Base-by-base conservation (phyloP, 2,797 vertebrate genomes). In the Lepilemur ruficaudatus region DNA sequence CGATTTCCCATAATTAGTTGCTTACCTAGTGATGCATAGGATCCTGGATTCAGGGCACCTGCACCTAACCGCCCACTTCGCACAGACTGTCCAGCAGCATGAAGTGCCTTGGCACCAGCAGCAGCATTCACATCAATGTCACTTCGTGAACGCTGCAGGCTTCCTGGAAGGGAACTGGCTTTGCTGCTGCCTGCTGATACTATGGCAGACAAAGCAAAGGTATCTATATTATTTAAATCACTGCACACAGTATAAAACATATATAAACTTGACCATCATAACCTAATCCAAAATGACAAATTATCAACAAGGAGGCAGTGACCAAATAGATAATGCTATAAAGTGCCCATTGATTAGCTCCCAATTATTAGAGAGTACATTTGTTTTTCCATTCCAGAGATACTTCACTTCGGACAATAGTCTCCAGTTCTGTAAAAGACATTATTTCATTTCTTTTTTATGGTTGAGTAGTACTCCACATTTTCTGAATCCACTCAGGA, bases 121-220 rank as follows among this genome's bases (percentile, higher is more conserved):
- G 99, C 99, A 38, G 99, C 99, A 0, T 99, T 99, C 69, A 99
- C 99, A 2, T 99, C 99, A 7, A 99, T 99, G 93, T 99, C 99
- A 0, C 99, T 99, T 97, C 99, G 99, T 86, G 99, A 99, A 22
- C 99, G 99, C 96, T 99, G 99, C 97, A 99, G 98, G 80, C 99
- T 98, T 89, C 99, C 99, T 0, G 99, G 98, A 43, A 99, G 99
- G 2, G 98, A 98, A 87, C 89, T 97, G 18, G 98, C 96, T 98
- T 99, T 99, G 98, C 98, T 98, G 97, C 99, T 98, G 79, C 98
- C 41, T 89, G 98, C 98, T 25, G 99, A 98, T 96, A 99, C 99
- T 99, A 98, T 7, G 17, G 13, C 57, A 52, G 78, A 93, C 35
- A 94, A 55, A 97, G 38, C 13, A 87, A 50, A 78, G 48, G 52